phyloP scores from a whole-genome alignment of 2,113 vertebrate species.

The Atlantisia rogersi region DNA sequence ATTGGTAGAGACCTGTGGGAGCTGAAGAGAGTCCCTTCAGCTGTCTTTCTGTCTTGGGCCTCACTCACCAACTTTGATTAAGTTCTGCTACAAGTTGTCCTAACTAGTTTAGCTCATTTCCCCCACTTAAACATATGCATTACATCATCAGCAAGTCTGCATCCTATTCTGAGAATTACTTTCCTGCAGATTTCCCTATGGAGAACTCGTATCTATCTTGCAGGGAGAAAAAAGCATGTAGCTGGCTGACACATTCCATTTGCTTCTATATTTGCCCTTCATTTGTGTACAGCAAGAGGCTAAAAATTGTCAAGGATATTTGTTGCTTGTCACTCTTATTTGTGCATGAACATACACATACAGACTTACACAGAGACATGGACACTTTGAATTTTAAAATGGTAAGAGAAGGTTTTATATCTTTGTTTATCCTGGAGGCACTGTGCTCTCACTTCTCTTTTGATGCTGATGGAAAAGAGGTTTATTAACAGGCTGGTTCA shows the following conservation, averaged over 20 bases:
- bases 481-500: constrained; percentile 51
- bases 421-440: constrained; percentile 45
- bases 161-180: not conserved
- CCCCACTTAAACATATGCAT: not conserved
- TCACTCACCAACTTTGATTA: not conserved
- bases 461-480: constrained; percentile 27
- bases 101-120: not conserved
- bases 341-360: not conserved
- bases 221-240: not conserved
- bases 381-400: constrained; percentile 54
- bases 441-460: constrained; percentile 31
- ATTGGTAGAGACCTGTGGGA: not conserved
- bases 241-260: not conserved
- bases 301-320: constrained; percentile 44
- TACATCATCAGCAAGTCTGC: not conserved
- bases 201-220: not conserved
- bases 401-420: constrained; percentile 33
- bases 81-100: not conserved
- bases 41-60: not conserved
- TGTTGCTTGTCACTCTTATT: constrained; percentile 33
- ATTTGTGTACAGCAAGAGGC: not conserved
- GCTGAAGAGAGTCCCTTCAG: not conserved
- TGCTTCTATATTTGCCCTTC: constrained; percentile 50
- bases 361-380: not conserved
- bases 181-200: constrained; percentile 8